A percentile compares a stretch with the other conserved stretches of the same genome.
These are phyloP conservation scores for Sylvietta virens DNA, from an alignment of 2,113 vertebrate genomes.

Conservation along the genomic window DNA sequence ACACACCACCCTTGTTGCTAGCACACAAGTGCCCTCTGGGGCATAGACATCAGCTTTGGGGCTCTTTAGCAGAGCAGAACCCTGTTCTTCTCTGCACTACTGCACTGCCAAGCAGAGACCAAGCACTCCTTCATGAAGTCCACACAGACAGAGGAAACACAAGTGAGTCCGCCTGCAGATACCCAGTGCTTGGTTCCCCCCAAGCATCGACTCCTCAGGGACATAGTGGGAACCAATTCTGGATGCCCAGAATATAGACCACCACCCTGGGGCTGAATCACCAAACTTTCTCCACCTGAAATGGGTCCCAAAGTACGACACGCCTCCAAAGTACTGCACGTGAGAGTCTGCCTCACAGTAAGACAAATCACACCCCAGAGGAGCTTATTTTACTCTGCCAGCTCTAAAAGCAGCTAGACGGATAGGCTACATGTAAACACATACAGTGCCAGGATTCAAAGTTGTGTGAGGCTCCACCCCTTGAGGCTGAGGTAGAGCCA, in stretches of 20 bases:
- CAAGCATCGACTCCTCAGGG: fast-evolving
- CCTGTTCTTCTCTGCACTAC: neutral
- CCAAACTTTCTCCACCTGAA: neutral
- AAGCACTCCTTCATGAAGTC: fast-evolving
- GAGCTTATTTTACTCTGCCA: neutral
- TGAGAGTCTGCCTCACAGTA: neutral
- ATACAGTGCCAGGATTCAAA: neutral
- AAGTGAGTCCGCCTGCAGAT: neutral
- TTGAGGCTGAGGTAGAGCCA: constrained; percentile 15
- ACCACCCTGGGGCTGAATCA: neutral
- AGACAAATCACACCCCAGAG: neutral
- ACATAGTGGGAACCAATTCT: fast-evolving
- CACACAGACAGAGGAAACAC: neutral
- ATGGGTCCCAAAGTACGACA: neutral
- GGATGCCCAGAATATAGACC: neutral
- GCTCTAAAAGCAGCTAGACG: neutral
- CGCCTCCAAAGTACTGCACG: fast-evolving
- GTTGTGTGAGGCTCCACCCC: neutral
- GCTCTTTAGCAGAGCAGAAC: neutral
- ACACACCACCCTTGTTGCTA: fast-evolving
- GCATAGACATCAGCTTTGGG: neutral
- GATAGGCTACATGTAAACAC: neutral
- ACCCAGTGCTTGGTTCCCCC: fast-evolving
- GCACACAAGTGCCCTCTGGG: neutral
- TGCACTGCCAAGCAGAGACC: neutral